Base-by-base conservation (phyloP, 2,113 vertebrate species). In the Bucco capensis region DNA sequence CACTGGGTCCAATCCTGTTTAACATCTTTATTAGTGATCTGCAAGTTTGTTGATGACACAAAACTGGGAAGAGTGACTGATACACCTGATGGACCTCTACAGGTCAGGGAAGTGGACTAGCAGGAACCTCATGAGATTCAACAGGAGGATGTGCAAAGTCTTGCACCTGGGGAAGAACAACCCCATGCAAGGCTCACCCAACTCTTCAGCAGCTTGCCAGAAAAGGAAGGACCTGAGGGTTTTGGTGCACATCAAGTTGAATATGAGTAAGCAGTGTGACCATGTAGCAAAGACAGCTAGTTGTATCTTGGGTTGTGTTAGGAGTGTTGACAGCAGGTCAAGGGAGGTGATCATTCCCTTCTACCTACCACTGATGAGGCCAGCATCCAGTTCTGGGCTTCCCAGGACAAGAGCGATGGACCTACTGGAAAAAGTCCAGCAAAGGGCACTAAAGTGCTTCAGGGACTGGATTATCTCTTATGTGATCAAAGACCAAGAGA, bases 1-100 rank as follows among this genome's bases (percentile, higher is more conserved):
- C n/a, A 23, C 19, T 21, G 47, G 27, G 40, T 73, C 49, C 75
- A 70, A 25, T 53, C 64, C 92, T 73, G 30, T 38, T 76, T 46
- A 90, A 89, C 25, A 80, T 46, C 88, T 93, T 93, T 95, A 95
- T 96, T 96, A 89, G 65, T 1, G 10, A 74, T 30, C 49, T 91
- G 53, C 23, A 81, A 19, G 44, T 19, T 62, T 53, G 44, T n/a
- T n/a, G 69, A 46, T 28, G 53, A 72, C 58, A 77, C 66, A 79
- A 21, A 87, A 13, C 66, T 56, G 51, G 54, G 21, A 56, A 10
- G 19, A 71, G 57, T 7, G 47, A 27, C 65, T 71, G 47, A 50
- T 23, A n/a, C 6, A 53, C 22, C 91, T 81, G 57, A 84, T 57
- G 10, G 30, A 51, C 42, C 66, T 62, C 47, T 28, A 30, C 3